Base-by-base conservation (phyloP, 2,888 invertebrate genomes). In the Stenodema calcarata region DNA sequence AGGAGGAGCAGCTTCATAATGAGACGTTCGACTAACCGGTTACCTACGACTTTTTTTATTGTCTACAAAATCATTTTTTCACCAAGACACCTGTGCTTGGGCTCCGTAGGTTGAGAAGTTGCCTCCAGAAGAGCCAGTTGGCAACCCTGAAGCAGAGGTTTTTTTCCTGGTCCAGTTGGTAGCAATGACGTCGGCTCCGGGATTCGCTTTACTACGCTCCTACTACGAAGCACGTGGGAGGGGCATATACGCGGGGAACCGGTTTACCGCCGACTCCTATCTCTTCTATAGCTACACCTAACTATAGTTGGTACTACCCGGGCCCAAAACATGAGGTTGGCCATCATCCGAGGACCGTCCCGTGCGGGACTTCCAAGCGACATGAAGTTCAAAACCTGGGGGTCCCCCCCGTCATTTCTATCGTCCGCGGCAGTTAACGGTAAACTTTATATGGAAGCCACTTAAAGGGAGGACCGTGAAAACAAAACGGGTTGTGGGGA, bases 141-240 rank as follows among this genome's bases (percentile, higher is more conserved):
- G 78, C 78, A 78, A 18, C 78, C 78, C 78, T 78, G 47, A 23
- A 18, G 41, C 4, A 44, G 27, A 16, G 44, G 16, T 78, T 78
- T 78, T 47, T 47, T 23, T 78, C n/a, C 6, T 7, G 42, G 28
- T 78, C 47, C 78, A 47, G 78, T 44, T 41, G 78, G 44, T 78
- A 44, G 44, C 18, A 44, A 23, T 78, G 78, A 73, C 47, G 78
- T 44, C 78, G 44, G 18, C 23, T 4, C 62, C 23, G 41, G 78
- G 78, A 16, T 78, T 78, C 44, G 27, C 41, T 78, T 78, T 78
- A 78, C 78, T 78, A 78, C 78, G 44, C 78, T 78, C 44, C 41
- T 78, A 78, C 78, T 78, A 78, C 78, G 78, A 78, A 78, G 47
- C 78, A 44, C 78, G 78, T 78, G 78, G 78, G 78, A 78, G 78